Base-by-base conservation (phyloP, 1,140 invertebrate species). In the Drosophila baimaii region DNA sequence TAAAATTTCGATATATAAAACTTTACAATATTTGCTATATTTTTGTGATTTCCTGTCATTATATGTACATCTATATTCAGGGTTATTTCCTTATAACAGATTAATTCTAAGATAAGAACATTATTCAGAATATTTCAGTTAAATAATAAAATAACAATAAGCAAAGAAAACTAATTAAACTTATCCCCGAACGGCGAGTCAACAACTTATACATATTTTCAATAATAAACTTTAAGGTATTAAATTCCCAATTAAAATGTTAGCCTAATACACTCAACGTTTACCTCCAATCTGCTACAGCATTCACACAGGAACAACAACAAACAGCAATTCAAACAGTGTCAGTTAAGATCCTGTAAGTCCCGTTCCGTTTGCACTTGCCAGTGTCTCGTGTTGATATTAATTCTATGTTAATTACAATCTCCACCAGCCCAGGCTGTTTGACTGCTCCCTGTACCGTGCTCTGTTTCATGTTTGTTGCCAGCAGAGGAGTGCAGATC, bases 331-430 rank as follows among this genome's bases (percentile, higher is more conserved):
- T 13, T 10, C 41, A 47, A 64, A 65, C 64, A 66, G 9, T 31
- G 25, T 61, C 25, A 9, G 17, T 12, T n/a, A 57, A 19, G 65
- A 71, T 47, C 29, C 63, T 23, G 29, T 70, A 49, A 35, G 33
- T 39, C 68, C 65, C 21, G 21, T 49, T 49, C 33, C 43, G 51
- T 71, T 71, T 70, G 51, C 52, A 23, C 25, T 43, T 64, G 13
- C 35, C 37, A 35, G 37, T 49, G 61, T 27, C 69, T 70, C 64
- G 71, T 86, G 79, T 76, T 81, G 77, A 77, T 83, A 82, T 79
- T 86, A 86, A 88, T 89, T 89, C 88, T 80, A 88, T 88, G 84
- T 84, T 88, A 88, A 88, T 88, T 88, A 89, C 84, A 84, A 89
- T 78, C 79, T 83, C 73, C 69, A 61, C 80, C 63, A 77, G 64